Evolutionary conservation across 1,140 invertebrate genomes (phyloP), one percentile per base, ranked within the genome.

Genomic region (Chrysomallon squamiferum): DNA sequence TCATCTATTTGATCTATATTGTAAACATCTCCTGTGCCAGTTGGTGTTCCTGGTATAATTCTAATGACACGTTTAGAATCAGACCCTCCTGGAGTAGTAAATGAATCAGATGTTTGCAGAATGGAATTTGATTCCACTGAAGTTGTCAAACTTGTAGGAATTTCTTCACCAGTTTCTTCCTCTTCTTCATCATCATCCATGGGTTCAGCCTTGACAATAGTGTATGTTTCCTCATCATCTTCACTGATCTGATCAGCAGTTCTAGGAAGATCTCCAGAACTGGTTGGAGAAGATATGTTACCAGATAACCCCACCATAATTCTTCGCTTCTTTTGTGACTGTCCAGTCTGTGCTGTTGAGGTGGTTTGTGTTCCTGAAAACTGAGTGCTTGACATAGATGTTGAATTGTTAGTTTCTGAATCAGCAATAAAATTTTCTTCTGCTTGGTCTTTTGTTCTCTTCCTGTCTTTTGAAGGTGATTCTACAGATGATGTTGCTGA

Each of bases 1-100:
- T 71, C 63, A 67, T 71, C 73, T 69, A 72, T 66, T 47, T 72
- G 69, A 49, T 74, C 73, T 59, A 74, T 69, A 52, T 62, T 68
- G 43, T 74, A 74, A 33, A 74, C 11, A 25, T 54, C 45, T 59
- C 54, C 59, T 65, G 59, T 2, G 15, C 20, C 9, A 32, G 56
- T 60, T 27, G 27, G 52, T 63, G 62, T 57, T 64, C 52, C 22
- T 29, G 62, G 13, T 60, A 38, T 38, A 38, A 38, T 38, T 38
- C 35, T 38, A 38, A 38, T 38, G 35, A 38, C 35, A 38, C 35
- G 35, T 38, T 38, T 38, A 38, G 35, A 38, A 38, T 38, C 43
- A 5, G 33, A 35, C 13, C 18, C 59, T 7, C 43, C 43, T 45
- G 65, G 59, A 11, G 50, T 57, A 6, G 15, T 41, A 7, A 20